Evolutionary conservation across 2,888 invertebrate species (phyloP).

Genomic region (Panorpa germanica): DNA sequence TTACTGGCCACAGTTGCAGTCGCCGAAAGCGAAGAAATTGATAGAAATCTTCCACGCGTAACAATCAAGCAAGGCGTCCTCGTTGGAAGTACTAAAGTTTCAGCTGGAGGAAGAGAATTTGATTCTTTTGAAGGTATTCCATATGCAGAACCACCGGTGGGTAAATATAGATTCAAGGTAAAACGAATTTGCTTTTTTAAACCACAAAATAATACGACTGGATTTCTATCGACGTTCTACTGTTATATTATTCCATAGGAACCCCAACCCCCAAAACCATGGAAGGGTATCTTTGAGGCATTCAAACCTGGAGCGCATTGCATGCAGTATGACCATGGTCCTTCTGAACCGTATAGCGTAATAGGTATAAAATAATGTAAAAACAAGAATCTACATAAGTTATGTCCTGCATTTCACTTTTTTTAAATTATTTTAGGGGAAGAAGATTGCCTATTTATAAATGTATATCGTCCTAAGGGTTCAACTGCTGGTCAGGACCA

Average conservation of each 20-base stretch:
- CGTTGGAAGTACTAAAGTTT: constrained; percentile 13
- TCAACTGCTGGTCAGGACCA: too few relatives aligned
- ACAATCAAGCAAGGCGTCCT: constrained; percentile 9
- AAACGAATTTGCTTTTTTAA: constrained; percentile 14
- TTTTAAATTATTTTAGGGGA: constrained; percentile 2
- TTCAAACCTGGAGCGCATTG: constrained; percentile 35
- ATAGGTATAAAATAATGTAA: too few relatives aligned
- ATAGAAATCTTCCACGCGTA: constrained; percentile 4
- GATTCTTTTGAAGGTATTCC: constrained; percentile 46
- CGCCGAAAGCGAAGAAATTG: too few relatives aligned
- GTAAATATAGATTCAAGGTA: constrained; percentile 36
- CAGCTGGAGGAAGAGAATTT: constrained; percentile 23
- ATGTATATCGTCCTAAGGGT: too few relatives aligned
- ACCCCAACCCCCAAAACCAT: constrained; percentile 34
- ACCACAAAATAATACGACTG: too few relatives aligned
- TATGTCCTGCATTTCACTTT: constrained; percentile 13
- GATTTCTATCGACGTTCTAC: constrained; percentile 10
- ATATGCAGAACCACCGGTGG: constrained; percentile 43
- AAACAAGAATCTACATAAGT: too few relatives aligned
- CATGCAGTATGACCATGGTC: constrained; percentile 37
- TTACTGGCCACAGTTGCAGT: too few relatives aligned
- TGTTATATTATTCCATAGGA: constrained; percentile 21
- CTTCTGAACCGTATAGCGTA: constrained; percentile 12
- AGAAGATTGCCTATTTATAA: too few relatives aligned
- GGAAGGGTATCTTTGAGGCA: constrained; percentile 48